Evolutionary conservation across 2,113 vertebrate species (phyloP).

Genomic region (Rana temporaria): DNA sequence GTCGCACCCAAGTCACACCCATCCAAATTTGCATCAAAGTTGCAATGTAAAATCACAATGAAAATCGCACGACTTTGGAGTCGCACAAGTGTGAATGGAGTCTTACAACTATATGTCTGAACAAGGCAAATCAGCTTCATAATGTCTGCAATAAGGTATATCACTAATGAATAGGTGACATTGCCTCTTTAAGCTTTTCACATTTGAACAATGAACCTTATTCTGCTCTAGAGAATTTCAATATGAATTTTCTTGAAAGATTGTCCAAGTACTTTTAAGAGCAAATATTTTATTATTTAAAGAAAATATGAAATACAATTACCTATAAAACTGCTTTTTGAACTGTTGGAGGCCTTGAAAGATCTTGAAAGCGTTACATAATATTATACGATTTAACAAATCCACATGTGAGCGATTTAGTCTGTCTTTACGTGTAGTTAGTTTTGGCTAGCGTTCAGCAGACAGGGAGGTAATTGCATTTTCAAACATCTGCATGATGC

Average conservation of each 20-base stretch:
- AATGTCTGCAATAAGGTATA: too few species aligned
- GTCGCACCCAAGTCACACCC: too few species aligned
- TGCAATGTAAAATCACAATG: too few species aligned
- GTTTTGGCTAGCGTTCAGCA: constrained; percentile 12
- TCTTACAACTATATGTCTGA: too few species aligned
- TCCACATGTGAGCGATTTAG: constrained; percentile 24
- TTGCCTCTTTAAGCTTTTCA: too few species aligned
- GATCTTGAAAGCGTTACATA: constrained; percentile 30
- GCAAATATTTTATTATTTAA: constrained; percentile 15
- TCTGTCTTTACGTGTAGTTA: neutral
- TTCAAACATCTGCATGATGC: constrained; percentile 12
- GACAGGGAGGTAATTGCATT: constrained; percentile 25
- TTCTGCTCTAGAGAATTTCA: neutral
- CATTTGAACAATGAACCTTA: neutral
- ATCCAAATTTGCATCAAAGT: too few species aligned
- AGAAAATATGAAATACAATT: constrained; percentile 8
- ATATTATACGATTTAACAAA: constrained; percentile 15
- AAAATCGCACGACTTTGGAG: too few species aligned
- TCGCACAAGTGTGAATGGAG: too few species aligned
- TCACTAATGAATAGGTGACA: too few species aligned
- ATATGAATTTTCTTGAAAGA: constrained; percentile 1
- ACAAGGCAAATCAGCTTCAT: too few species aligned
- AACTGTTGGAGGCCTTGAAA: constrained; percentile 29
- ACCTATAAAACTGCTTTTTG: neutral
- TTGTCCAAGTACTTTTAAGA: neutral